phyloP scores from a whole-genome alignment of 2,797 vertebrate genomes.

The Phyllotis vaccarum region DNA sequence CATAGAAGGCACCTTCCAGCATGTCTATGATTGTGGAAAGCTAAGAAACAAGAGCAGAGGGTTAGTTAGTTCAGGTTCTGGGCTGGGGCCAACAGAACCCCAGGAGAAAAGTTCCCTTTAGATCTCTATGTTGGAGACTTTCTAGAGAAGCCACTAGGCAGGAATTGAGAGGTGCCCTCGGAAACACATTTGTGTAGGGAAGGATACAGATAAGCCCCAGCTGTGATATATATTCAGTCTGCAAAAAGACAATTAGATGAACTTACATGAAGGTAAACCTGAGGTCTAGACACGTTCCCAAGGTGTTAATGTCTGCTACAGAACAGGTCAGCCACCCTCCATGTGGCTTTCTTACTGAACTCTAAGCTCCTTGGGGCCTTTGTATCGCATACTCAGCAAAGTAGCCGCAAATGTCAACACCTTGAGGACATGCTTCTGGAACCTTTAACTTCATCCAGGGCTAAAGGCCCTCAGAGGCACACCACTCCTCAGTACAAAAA shows the following conservation, averaged over 20 bases:
- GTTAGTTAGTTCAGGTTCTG: not conserved
- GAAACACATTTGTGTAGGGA: not conserved
- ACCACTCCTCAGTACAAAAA: not conserved
- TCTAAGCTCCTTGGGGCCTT: not conserved
- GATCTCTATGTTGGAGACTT: not conserved
- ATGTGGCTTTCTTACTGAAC: not conserved
- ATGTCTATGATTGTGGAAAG: constrained; percentile 94
- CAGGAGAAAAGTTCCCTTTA: not conserved
- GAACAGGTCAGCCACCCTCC: not conserved
- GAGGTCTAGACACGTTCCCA: not conserved
- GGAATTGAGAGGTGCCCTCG: not conserved
- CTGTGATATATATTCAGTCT: not conserved
- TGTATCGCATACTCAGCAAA: not conserved
- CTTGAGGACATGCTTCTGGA: not conserved
- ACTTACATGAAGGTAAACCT: not conserved
- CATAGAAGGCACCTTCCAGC: constrained; percentile 96
- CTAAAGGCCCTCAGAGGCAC: not conserved
- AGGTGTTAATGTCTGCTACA: not conserved
- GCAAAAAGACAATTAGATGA: not conserved
- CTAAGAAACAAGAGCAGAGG: constrained; percentile 86
- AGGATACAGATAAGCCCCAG: not conserved
- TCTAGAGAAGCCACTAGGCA: not conserved
- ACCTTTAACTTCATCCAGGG: not conserved
- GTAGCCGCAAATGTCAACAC: not conserved
- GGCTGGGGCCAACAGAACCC: not conserved